These are phyloP conservation scores for Callyntrura guangdongensis DNA, from an alignment of 2,888 invertebrate species.

Conservation along the genomic window DNA sequence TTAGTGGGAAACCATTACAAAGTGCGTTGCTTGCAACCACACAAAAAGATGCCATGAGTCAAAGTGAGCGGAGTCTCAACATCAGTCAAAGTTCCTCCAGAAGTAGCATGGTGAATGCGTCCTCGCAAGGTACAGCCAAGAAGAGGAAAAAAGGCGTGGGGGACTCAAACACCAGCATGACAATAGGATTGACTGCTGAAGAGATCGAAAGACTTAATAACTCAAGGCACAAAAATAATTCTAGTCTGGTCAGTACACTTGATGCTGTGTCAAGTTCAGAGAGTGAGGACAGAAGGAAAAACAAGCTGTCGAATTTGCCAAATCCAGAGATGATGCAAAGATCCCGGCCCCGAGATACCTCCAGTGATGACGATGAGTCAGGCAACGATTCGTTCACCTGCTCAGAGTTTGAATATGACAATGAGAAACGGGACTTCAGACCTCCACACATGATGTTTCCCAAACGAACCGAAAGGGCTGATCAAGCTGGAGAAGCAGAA, in stretches of 20 bases:
- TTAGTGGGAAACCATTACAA: slow-evolving; percentile 96
- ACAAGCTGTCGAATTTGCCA: slow-evolving; percentile 86
- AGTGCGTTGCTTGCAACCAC: slow-evolving; percentile 95
- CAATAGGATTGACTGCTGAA: slow-evolving; percentile 95
- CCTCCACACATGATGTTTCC: slow-evolving; percentile 88
- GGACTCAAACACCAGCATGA: slow-evolving; percentile 88
- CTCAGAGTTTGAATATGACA: slow-evolving; percentile 98
- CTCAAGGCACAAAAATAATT: slow-evolving; percentile 92
- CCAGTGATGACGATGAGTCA: slow-evolving; percentile 90
- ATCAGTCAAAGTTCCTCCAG: slow-evolving; percentile 92
- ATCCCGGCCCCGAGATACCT: slow-evolving; percentile 83
- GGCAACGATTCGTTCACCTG: slow-evolving; percentile 99
- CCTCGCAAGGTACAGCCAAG: slow-evolving; percentile 85
- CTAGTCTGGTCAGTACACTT: slow-evolving; percentile 95
- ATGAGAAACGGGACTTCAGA: slow-evolving; percentile 86
- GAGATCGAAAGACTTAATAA: slow-evolving; percentile 95
- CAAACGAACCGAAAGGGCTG: slow-evolving; percentile 86
- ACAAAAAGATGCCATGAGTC: slow-evolving; percentile 94
- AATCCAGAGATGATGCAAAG: slow-evolving; percentile 79
- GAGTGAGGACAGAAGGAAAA: slow-evolving; percentile 84
- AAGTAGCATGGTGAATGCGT: slow-evolving; percentile 85
- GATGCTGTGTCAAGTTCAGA: slow-evolving; percentile 96
- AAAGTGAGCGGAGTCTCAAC: slow-evolving; percentile 96
- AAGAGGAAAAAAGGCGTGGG: slow-evolving; percentile 86
- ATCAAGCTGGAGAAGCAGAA: slow-evolving; percentile 87